Evolutionary conservation across 1,140 invertebrate genomes (phyloP).

Genomic region (Micrasema minimum): DNA sequence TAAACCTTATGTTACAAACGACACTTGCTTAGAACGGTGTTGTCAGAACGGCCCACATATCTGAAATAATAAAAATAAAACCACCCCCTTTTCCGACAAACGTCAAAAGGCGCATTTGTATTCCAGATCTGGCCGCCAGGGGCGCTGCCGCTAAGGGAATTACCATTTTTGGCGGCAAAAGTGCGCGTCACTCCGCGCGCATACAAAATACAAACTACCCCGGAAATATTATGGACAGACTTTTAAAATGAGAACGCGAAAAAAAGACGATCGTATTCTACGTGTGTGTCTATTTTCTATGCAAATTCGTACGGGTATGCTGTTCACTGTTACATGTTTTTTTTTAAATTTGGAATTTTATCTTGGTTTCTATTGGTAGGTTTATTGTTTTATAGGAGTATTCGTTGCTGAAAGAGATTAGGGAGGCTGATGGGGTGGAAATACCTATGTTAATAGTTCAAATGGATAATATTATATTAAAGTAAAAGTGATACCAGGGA

Average conservation of each 20-base stretch:
- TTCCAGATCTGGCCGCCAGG: conserved; percentile 42
- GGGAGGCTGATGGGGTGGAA: too few species aligned
- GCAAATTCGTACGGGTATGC: too few species aligned
- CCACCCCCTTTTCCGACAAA: conserved; percentile 37
- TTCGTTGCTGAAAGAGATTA: too few species aligned
- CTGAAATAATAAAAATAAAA: conserved; percentile 7
- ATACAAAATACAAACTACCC: conserved; percentile 31
- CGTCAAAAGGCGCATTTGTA: conserved; percentile 53
- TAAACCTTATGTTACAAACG: too few species aligned
- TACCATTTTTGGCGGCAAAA: conserved; percentile 49
- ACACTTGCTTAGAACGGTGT: not conserved
- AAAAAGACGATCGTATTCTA: conserved; percentile 18
- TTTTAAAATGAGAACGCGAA: conserved; percentile 35
- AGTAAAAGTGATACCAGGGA: too few species aligned
- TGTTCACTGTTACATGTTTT: too few species aligned
- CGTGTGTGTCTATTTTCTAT: not conserved
- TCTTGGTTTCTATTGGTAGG: too few species aligned
- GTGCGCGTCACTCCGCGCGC: conserved; percentile 39
- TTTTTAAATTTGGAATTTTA: too few species aligned
- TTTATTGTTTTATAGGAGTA: too few species aligned
- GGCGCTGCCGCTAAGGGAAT: conserved; percentile 49
- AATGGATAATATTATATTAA: too few species aligned
- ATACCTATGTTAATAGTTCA: too few species aligned
- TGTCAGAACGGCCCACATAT: conserved; percentile 5
- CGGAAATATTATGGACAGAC: conserved; percentile 34